Evolutionary conservation across 2,113 vertebrate genomes (phyloP), one percentile per base, ranked within the genome.

Genomic region (Falcunculus frontatus): DNA sequence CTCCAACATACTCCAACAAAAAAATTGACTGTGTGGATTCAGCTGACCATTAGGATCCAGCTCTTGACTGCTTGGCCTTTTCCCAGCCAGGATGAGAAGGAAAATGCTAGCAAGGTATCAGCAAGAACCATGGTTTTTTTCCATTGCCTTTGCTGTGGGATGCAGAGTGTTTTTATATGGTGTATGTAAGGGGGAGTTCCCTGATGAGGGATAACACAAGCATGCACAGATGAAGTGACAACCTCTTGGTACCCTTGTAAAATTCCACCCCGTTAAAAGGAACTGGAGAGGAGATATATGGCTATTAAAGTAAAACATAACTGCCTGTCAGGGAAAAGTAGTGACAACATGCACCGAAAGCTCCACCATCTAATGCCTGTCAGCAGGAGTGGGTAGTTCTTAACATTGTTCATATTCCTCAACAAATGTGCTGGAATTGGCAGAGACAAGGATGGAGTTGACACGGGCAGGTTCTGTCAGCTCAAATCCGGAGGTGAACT

Each of bases 401-500:
- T 96, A 96, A 94, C 87, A 20, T 80, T 29, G 88, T 26, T 81
- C 67, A 6, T 89, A 57, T 87, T 97, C 91, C 96, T 97, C 96
- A 96, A 23, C 7, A 42, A 96, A 83, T 25, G 92, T 75, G 67
- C 95, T 75, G 19, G 63, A 95, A 96, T 84, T 95, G 96, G 91
- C 95, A 79, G 35, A 86, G 96, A 97, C 95, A 97, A 92, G 96
- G 97, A 95, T 76, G 96, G 96, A 97, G 97, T 79, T 57, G 92
- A 95, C 56, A 64, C 80, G 87, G 86, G 96, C 87, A 95, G 97
- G 94, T 78, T 89, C 94, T 98, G 98, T 98, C 98, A 98, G 96
- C 96, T 94, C 83, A 55, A 59, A 98, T 97, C 69, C 86, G 60
- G 96, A 85, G 95, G 87, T 91, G 88, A 97, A 70, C 64, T 50